Base-by-base conservation (phyloP, 2,888 invertebrate genomes). In the Parnassius orleans region DNA sequence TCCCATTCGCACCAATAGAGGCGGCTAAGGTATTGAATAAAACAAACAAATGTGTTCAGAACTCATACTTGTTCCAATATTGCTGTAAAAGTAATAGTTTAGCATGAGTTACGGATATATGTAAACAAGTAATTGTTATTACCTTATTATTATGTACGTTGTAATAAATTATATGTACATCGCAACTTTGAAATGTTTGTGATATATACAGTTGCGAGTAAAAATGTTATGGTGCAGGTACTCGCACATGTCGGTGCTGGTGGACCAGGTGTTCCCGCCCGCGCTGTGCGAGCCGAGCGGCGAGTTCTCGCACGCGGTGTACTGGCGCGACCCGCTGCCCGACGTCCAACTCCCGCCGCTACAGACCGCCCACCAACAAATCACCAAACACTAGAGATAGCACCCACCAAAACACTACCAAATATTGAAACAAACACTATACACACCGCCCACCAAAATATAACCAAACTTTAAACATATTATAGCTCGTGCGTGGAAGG, bases 251-350 rank as follows among this genome's bases (percentile, higher is more conserved):
- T 96, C 96, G 68, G 96, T 96, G 86, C 95, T 98, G 70, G 98
- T 97, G 69, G 99, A 99, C 92, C 98, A 98, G 87, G 94, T 99
- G 84, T 99, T 98, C 90, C 99, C 99, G 72, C 95, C 96, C 55
- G 93, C 95, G 74, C 86, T 86, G 68, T 93, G 93, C 77, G 93
- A 93, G 77, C 87, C 92, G 15, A 93, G 93, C 76, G 93, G 92
- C 74, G 93, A 94, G 77, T 98, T 95, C 92, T 97, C 96, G 65
- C 95, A 96, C 77, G 98, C 98, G 73, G 95, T 96, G 76, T 99
- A 95, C 87, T 99, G 99, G 99, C 95, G 98, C 69, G 96, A 97
- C 70, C 98, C 98, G 10, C 93, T 98, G 68, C 94, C 93, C 0
- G 61, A 64, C 1, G 65, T 88, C 24, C 72, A 76, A 9, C 67